Evolutionary conservation across 2,797 vertebrate species (phyloP), one percentile per base, ranked within the genome.

Genomic region (Hephaestus fuliginosus): DNA sequence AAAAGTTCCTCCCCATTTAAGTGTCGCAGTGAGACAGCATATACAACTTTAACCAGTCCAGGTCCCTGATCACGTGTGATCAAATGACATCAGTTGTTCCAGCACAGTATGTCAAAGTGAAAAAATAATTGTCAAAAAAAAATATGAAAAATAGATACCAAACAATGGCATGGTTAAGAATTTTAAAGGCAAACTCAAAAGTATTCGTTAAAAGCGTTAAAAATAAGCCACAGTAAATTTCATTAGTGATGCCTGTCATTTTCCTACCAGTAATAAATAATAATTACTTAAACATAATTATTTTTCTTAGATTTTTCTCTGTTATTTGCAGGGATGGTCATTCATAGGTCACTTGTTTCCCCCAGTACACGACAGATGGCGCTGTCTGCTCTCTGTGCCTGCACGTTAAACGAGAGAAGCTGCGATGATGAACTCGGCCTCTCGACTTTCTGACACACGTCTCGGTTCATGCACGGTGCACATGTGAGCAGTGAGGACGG

Each of bases 361-460:
- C 43, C 28, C 43, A 39, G 3, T 41, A 17, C 57, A 56, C 90
- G 80, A 87, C 88, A 93, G 91, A 48, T 86, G 91, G 92, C 90
- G 92, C 86, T 41, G 41, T 70, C 64, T 10, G 0, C 28, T 72
- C 33, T 36, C 14, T 36, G 17, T 62, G 39, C 39, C 57, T 80
- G 49, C 5, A 43, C 18, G 22, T 12, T 55, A 20, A 2, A 28
- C 5, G 46, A 48, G 39, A 52, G 13, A 14, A 10, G 12, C 28
- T 68, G 1, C 2, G 36, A 62, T 48, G 20, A 25, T 69, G 4
- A 5, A 39, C 17, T 3, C 51, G 2, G 33, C 61, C 39, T 20
- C 2, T 3, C 8, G 1, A 8, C 14, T 41, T 22, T 5, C 15
- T 0, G 57, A n/a, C 22, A 70, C 28, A 3, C 14, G 20, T 61